Percentiles rank a stretch among this genome's conserved stretches.
Conservation (phyloP, 2,113 vertebrate genomes). For the Urocolius indicus region DNA sequence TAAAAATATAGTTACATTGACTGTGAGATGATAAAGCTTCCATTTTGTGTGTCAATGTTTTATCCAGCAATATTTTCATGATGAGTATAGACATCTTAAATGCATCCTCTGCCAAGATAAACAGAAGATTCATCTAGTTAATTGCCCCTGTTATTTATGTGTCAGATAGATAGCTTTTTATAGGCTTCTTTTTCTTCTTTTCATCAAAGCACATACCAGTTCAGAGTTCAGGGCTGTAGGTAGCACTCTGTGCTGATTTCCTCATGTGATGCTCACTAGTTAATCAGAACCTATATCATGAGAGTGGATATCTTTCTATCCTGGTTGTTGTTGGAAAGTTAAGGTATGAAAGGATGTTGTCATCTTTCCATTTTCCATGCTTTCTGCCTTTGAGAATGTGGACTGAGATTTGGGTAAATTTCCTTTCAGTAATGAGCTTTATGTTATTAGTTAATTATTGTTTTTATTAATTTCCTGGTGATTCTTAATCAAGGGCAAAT, state of each 20-base stretch:
- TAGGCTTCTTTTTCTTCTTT: neutral
- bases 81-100: neutral
- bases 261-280: neutral
- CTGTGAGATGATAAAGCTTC: conserved; percentile 35
- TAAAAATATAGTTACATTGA: neutral
- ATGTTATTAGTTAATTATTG: conserved; percentile 19
- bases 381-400: neutral
- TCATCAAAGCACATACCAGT: neutral
- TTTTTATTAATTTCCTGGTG: conserved; percentile 40
- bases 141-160: conserved; percentile 21
- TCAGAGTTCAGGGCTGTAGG: neutral
- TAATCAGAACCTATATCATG: neutral
- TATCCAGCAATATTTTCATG: neutral
- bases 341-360: neutral
- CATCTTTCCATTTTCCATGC: neutral
- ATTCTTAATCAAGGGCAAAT: conserved; percentile 53
- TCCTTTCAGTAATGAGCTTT: neutral
- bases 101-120: neutral
- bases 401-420: neutral
- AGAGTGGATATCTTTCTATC: neutral
- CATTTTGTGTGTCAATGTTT: conserved; percentile 11
- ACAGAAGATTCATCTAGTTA: conserved; percentile 18
- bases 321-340: neutral
- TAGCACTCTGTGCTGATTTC: neutral
- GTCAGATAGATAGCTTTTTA: neutral